These are phyloP conservation scores for Hirundichthys speculiger DNA, from an alignment of 2,113 vertebrate species.

Conservation along the genomic window DNA sequence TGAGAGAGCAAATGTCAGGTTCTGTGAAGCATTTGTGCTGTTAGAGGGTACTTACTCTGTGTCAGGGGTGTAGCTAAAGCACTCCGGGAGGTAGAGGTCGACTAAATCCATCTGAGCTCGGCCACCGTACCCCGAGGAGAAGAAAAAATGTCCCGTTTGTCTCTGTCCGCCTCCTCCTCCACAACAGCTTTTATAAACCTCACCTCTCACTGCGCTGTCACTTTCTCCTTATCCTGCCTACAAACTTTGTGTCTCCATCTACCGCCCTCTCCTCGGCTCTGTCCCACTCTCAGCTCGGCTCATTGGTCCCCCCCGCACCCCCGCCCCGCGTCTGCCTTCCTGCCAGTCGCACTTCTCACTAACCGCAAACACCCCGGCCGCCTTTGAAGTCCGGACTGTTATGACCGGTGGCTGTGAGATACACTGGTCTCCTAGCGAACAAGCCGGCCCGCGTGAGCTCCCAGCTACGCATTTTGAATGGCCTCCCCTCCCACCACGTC, in stretches of 20 bases:
- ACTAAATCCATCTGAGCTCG: conserved; percentile 77
- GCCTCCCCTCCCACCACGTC: conserved; percentile 44
- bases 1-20: not conserved
- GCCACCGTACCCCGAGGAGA: conserved; percentile 61
- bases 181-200: conserved; percentile 1
- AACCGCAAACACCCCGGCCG: conserved; percentile 29
- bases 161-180: conserved; percentile 2
- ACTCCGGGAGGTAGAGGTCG: conserved; percentile 78
- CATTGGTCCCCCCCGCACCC: conserved; percentile 9
- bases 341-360: conserved; percentile 52
- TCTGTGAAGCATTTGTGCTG: not conserved
- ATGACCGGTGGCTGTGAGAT: conserved; percentile 36
- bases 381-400: conserved; percentile 62
- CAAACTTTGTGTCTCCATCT: conserved; percentile 48
- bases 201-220: conserved; percentile 13
- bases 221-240: conserved; percentile 27
- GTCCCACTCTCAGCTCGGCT: conserved; percentile 29
- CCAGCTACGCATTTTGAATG: conserved; percentile 60
- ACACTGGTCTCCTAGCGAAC: conserved; percentile 56
- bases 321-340: conserved; percentile 20
- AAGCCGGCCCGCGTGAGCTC: conserved; percentile 46
- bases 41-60: conserved; percentile 69
- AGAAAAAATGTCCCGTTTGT: conserved; percentile 21
- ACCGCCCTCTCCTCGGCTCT: conserved; percentile 28
- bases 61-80: conserved; percentile 77